Percentiles rank a stretch among this genome's conserved stretches.
Evolutionary conservation across 2,113 vertebrate genomes (phyloP).

Genomic region (Otis tarda): DNA sequence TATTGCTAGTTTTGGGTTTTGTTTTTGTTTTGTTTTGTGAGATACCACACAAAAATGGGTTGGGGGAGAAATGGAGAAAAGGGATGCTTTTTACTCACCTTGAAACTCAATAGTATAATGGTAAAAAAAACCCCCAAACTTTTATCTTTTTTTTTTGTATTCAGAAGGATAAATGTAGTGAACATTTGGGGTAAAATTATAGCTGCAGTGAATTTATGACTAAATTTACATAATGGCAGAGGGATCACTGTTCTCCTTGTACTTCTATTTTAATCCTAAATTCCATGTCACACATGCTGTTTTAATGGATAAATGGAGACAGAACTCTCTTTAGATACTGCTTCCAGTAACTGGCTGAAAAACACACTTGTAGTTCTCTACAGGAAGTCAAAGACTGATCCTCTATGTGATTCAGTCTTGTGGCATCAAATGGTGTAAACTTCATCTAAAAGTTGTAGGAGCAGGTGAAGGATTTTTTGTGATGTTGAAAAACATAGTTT

Average conservation of each 20-base stretch:
- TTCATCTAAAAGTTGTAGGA: neutral
- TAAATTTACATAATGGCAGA: neutral
- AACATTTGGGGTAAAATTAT: neutral
- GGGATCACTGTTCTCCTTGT: neutral
- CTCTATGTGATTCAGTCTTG: neutral
- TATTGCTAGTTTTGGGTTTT: slow-evolving; percentile 55
- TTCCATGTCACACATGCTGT: neutral
- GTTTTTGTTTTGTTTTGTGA: neutral
- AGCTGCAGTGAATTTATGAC: neutral
- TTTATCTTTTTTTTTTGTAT: neutral
- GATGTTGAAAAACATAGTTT: neutral
- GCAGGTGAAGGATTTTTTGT: neutral
- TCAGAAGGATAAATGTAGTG: neutral
- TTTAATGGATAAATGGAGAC: neutral
- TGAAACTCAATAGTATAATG: neutral
- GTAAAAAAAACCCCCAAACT: neutral
- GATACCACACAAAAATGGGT: neutral
- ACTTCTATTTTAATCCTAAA: neutral
- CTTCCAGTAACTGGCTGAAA: neutral
- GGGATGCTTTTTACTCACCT: rapidly evolving
- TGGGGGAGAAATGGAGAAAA: neutral
- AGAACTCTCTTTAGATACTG: neutral
- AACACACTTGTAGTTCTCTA: neutral
- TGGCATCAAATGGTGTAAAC: neutral
- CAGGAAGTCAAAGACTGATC: neutral